Evolutionary conservation across 1,140 invertebrate genomes (phyloP).

Genomic region (Lysiphlebus fabarum): DNA sequence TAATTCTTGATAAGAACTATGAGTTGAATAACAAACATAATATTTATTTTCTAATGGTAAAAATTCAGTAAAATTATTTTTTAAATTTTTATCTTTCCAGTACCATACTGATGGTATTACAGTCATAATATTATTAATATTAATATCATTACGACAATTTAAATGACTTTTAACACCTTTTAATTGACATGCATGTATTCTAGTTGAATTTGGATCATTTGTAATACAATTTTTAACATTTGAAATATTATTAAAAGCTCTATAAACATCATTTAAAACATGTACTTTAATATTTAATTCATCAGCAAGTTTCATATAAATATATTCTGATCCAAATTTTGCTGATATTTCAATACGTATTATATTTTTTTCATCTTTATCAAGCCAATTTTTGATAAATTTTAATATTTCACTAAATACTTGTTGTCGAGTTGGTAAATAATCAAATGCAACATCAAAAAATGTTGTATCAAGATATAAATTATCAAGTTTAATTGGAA

Average conservation of each 20-base stretch:
- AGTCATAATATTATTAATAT: constrained; percentile 37
- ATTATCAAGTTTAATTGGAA: constrained; percentile 57
- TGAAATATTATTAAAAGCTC: constrained; percentile 47
- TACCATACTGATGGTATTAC: constrained; percentile 56
- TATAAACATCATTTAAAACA: constrained; percentile 44
- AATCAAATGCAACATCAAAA: constrained; percentile 50
- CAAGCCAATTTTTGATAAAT: constrained; percentile 59
- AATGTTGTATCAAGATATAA: constrained; percentile 74
- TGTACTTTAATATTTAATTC: constrained; percentile 57
- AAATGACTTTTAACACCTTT: constrained; percentile 31
- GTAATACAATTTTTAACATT: constrained; percentile 51
- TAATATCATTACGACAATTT: constrained; percentile 32
- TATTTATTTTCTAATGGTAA: constrained; percentile 35
- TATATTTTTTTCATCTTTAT: constrained; percentile 46
- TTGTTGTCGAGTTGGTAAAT: constrained; percentile 61
- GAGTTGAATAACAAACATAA: constrained; percentile 64
- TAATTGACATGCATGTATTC: constrained; percentile 51
- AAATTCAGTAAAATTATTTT: constrained; percentile 36
- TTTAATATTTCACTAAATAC: constrained; percentile 54
- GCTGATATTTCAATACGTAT: constrained; percentile 57
- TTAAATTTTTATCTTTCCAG: constrained; percentile 51
- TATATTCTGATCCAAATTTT: constrained; percentile 60
- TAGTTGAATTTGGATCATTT: constrained; percentile 35
- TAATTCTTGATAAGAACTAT: constrained; percentile 62
- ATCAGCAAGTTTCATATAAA: constrained; percentile 59